Base-by-base conservation (phyloP, 2,797 vertebrate genomes). In the Fistularia commersonii region DNA sequence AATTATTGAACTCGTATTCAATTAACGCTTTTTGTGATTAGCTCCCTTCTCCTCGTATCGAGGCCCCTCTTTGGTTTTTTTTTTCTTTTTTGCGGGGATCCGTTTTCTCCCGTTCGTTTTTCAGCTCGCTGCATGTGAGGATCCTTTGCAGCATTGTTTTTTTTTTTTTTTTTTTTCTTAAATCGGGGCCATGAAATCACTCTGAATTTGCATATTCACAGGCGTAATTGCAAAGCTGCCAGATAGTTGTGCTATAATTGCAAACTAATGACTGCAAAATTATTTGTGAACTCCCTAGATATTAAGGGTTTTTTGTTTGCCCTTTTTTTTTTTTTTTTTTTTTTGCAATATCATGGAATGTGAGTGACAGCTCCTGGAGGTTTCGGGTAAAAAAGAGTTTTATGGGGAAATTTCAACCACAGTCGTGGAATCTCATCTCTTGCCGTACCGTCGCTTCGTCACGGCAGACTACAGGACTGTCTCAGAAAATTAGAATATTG, bases 11-110 rank as follows among this genome's bases (percentile, higher is more conserved):
- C 91, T 96, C 93, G 92, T 92, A 90, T 95, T 94, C 90, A 96
- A 97, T 96, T 95, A 98, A 94, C 93, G 94, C 91, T 87, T 92
- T 93, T 89, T 93, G 6, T 96, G 95, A 97, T 95, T 93, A 95
- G 94, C 92, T 94, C 90, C 81, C 88, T 87, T 87, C 41, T 63
- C 41, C 87, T 61, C 88, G 79, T 85, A 89, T 88, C 83, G 66
- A 90, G 84, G 80, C 82, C 71, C 40, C 57, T 49, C n/a, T 44
- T 46, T 15, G 9, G 13, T 39, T 63, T 69, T 66, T 65, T 54
- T 3, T 54, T 45, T 1, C 45, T 60, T 34, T 11, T 45, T 51
- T n/a, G n/a, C n/a, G n/a, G n/a, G n/a, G n/a, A n/a, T n/a, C n/a
- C n/a, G n/a, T n/a, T n/a, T n/a, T n/a, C n/a, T n/a, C n/a, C n/a